Evolutionary conservation across 2,888 invertebrate genomes (phyloP).

Genomic region (Pardosa pseudoannulata): DNA sequence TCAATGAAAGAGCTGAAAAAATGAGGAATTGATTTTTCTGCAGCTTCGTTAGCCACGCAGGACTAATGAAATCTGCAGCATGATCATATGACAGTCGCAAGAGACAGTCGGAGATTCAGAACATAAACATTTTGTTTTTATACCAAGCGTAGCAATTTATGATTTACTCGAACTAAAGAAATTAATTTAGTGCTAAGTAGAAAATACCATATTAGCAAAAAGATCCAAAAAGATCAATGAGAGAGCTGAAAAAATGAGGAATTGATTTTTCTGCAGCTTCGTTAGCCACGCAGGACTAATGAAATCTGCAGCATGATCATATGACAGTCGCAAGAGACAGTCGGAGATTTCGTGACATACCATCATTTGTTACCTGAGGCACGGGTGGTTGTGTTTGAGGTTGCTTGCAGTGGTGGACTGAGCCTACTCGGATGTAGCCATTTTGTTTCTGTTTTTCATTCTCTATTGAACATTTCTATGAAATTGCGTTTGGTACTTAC

Average conservation of each 20-base stretch:
- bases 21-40: not conserved
- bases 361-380: not conserved
- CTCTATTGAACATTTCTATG: too few relatives aligned
- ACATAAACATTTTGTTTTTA: too few relatives aligned
- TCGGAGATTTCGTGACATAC: not conserved
- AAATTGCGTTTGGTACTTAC: too few relatives aligned
- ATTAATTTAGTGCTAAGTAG: too few relatives aligned
- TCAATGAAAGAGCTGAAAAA: too few relatives aligned
- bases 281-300: not conserved
- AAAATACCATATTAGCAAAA: too few relatives aligned
- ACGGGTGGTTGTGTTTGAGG: not conserved
- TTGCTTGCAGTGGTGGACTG: not conserved
- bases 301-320: not conserved
- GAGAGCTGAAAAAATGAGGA: too few relatives aligned
- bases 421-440: too few relatives aligned
- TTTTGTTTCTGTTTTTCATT: too few relatives aligned
- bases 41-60: not conserved
- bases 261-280: not conserved
- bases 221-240: too few relatives aligned
- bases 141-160: too few relatives aligned
- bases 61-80: not conserved
- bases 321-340: not conserved
- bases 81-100: not conserved
- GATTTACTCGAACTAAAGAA: too few relatives aligned
- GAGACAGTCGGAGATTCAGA: not conserved